A percentile compares a stretch with the other conserved stretches of the same genome.
phyloP scores from a whole-genome alignment of 2,113 vertebrate species.

The Oostethus manadensis region DNA sequence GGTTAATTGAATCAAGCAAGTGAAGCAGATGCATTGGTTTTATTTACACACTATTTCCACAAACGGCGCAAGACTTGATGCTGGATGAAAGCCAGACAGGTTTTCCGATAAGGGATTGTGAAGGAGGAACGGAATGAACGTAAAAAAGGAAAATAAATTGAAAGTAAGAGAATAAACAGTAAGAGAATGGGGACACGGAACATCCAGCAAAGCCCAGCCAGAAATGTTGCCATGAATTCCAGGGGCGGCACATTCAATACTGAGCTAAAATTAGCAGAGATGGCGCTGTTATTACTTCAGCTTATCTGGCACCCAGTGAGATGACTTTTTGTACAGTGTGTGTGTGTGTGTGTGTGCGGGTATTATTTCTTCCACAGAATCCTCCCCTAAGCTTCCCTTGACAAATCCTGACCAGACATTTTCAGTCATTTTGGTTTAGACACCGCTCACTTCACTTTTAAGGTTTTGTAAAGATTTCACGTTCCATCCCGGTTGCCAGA shows the following conservation, averaged over 20 bases:
- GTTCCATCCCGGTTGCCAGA: background rate
- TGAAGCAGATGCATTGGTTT: background rate
- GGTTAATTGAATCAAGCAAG: background rate
- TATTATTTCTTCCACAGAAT: conserved; percentile 47
- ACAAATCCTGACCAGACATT: conserved; percentile 35
- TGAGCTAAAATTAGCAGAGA: conserved; percentile 71
- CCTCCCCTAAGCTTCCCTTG: conserved; percentile 36
- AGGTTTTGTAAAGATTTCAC: conserved; percentile 3
- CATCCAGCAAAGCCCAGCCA: conserved; percentile 54
- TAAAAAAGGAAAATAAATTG: conserved; percentile 5
- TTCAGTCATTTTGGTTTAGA: conserved; percentile 38
- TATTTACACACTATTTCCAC: background rate
- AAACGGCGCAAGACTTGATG: conserved; percentile 1
- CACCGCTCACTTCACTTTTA: conserved; percentile 32
- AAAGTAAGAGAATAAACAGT: conserved; percentile 6
- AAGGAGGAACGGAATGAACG: conserved; percentile 7
- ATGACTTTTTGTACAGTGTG: conserved; percentile 45
- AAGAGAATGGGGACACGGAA: conserved; percentile 23
- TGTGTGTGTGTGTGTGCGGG: conserved; percentile 17
- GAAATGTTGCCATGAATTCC: conserved; percentile 68
- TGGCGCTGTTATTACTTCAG: conserved; percentile 67
- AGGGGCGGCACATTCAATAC: conserved; percentile 61
- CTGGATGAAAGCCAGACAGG: conserved; percentile 16
- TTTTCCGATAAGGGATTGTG: conserved; percentile 2
- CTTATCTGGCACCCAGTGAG: conserved; percentile 63